Base-by-base conservation (phyloP, 1,140 invertebrate species). In the Papilio glaucus region DNA sequence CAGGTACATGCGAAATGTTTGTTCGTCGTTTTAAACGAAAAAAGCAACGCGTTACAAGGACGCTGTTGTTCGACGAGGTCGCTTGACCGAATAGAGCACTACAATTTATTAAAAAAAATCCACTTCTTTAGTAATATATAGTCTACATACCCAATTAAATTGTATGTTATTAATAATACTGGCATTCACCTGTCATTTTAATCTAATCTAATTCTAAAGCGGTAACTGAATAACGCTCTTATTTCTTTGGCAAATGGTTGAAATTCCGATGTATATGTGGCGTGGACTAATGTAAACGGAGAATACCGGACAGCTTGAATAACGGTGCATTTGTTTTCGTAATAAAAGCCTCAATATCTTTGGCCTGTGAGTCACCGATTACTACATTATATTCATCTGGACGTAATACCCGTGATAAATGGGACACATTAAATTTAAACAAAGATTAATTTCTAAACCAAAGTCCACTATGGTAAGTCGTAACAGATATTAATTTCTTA, bases 341-440 rank as follows among this genome's bases (percentile, higher is more conserved):
- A 86, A 84, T 84, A 84, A 81, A 81, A 83, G 77, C 70, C 78
- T 73, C 71, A 71, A 83, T 83, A 82, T 85, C 81, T 79, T 79
- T 78, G 41, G 61, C 29, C 70, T 68, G 72, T 87, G 85, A 86
- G 75, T 88, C 86, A 91, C 80, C 79, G 83, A 88, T 87, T 87
- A 85, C 84, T 76, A 81, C 84, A 85, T 88, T 85, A 85, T 83
- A 83, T 85, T 78, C 85, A 85, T 86, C 79, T 83, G 83, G 78
- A 86, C 87, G 82, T 86, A 89, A 88, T 90, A 75, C 77, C 77
- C 73, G 80, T 89, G 86, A 91, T 86, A 89, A 90, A 90, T 91
- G 85, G 84, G 83, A 13, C 63, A 80, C 86, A 89, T 90, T 90
- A 89, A 87, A 75, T 87, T 86, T 87, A 88, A 89, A 91, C 89